A percentile compares a stretch with the other conserved stretches of the same genome.
These are phyloP conservation scores for Nomada ruficornis DNA, from an alignment of 2,888 invertebrate species.

Conservation along the genomic window DNA sequence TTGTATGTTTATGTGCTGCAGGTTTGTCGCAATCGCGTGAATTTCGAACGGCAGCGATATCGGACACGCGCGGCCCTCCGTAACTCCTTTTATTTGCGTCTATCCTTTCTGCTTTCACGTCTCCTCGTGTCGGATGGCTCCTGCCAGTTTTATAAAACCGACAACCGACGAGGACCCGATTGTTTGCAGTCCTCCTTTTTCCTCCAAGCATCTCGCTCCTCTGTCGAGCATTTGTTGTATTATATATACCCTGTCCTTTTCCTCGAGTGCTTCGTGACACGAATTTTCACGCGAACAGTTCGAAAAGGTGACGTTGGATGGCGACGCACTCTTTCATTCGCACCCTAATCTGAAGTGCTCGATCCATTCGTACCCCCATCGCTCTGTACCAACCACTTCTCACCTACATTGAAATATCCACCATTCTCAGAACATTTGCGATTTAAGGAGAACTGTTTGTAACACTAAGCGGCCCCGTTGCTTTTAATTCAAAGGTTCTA, in stretches of 20 bases:
- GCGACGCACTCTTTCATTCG: no score
- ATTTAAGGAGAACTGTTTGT: no score
- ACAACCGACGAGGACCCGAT: slow-evolving; percentile 10
- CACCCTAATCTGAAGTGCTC: no score
- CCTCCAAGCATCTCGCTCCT: not conserved
- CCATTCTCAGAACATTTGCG: no score
- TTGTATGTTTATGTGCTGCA: no score
- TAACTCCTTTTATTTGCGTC: slow-evolving; percentile 29
- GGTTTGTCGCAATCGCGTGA: not conserved
- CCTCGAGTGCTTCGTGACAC: slow-evolving; percentile 8
- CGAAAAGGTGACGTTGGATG: not conserved
- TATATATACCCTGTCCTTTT: not conserved
- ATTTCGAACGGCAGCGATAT: not conserved
- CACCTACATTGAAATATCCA: no score
- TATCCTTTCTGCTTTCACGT: not conserved
- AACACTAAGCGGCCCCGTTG: not conserved
- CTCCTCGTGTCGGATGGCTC: slow-evolving; percentile 4
- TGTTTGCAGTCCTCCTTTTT: slow-evolving; percentile 15
- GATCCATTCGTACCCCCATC: no score
- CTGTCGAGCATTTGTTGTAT: slow-evolving; percentile 3
- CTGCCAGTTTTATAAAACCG: not conserved
- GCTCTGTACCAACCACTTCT: no score
- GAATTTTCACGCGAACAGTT: slow-evolving; percentile 20
- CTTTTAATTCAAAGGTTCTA: not conserved
- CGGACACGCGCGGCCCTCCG: slow-evolving; percentile 46